Base-by-base conservation (phyloP, 1,140 invertebrate genomes). In the Musca domestica region DNA sequence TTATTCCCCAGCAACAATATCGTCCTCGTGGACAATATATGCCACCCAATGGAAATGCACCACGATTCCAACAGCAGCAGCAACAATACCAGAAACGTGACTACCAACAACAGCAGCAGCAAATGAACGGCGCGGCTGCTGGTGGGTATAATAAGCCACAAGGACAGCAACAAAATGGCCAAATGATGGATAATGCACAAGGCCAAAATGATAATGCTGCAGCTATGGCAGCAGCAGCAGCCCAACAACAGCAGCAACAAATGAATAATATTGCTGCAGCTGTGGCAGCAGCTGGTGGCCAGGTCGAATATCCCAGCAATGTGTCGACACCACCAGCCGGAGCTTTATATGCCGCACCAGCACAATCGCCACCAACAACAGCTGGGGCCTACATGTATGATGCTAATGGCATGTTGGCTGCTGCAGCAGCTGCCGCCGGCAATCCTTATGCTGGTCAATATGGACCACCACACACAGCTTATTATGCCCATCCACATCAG, bases 391-490 rank as follows among this genome's bases (percentile, higher is more conserved):
- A 80, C 34, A 76, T 80, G 74, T 80, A 80, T 65, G 77, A 80
- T 70, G 75, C 77, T 17, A 70, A 74, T 19, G 77, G 77, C 12
- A 75, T 80, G 27, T 48, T 80, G 41, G 76, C 73, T 74, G 70
- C 76, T 49, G 69, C 69, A 14, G 69, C 77, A 34, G 74, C 77
- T n/a, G 49, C 75, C 72, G 77, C 73, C 74, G 70, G 75, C 49
- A 80, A 78, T 76, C 76, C 78, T 6, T 80, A 78, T 73, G 78
- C 76, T 56, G 80, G 74, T 52, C 78, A 78, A 56, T 78, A 77
- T 58, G 76, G 72, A 72, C 79, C 75, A 74, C 74, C 77, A 52
- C 58, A 58, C 6, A 54, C 51, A 17, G 63, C 69, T n/a, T 67
- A 64, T 10, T 70, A 68, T 19, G 78, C 76, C 12, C 64, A 76